Conservation (phyloP, 37 sponge, comb jelly and placozoan genomes). For the Aplysina aerophoba region DNA sequence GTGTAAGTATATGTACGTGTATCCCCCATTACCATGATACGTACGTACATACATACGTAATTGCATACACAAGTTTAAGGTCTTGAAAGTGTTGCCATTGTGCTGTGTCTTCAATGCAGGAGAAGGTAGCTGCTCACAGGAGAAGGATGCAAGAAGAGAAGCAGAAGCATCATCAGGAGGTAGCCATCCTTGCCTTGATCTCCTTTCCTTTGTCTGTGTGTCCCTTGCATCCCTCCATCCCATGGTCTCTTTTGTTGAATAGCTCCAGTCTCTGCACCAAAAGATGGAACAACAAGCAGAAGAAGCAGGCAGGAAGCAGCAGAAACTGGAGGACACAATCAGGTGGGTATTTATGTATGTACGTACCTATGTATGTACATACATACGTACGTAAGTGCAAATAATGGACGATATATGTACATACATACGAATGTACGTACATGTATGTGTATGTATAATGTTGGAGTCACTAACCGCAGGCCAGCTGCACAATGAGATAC, state of each 20-base stretch:
- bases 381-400: too few relatives aligned
- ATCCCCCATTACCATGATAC: too few relatives aligned
- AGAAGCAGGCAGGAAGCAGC: not conserved
- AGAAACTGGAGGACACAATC: too few relatives aligned
- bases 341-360: too few relatives aligned
- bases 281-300: not conserved
- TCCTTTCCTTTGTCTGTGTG: not conserved
- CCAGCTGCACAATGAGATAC: not conserved
- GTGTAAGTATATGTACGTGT: too few relatives aligned
- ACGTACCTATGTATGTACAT: too few relatives aligned
- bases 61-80: too few relatives aligned
- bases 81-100: too few relatives aligned
- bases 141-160: not conserved
- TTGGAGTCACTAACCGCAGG: not conserved
- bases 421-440: not conserved
- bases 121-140: not conserved
- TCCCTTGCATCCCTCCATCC: not conserved
- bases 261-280: not conserved
- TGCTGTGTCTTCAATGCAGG: too few relatives aligned
- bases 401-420: too few relatives aligned
- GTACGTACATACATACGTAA: too few relatives aligned
- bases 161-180: not conserved
- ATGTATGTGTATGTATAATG: not conserved
- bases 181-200: not conserved
- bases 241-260: not conserved